These are phyloP conservation scores for Furcula furcula DNA, from an alignment of 2,888 invertebrate species.

Conservation along the genomic window DNA sequence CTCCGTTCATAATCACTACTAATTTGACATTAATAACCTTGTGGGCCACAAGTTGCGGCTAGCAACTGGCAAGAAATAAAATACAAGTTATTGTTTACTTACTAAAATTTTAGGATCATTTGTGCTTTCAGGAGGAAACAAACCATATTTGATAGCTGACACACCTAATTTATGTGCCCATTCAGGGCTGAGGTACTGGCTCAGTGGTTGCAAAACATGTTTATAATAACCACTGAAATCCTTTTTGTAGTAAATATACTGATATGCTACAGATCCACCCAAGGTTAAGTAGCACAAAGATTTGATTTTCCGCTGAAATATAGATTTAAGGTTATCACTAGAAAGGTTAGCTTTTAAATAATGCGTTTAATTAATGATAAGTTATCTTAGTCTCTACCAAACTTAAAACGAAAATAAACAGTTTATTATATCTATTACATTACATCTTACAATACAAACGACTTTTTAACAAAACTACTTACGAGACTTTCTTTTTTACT, in stretches of 20 bases:
- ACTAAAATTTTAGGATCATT: conserved; percentile 86
- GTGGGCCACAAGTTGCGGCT: too few species aligned
- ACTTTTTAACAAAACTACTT: background rate
- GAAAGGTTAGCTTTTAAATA: background rate
- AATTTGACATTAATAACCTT: too few species aligned
- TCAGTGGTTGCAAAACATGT: conserved; percentile 86
- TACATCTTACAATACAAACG: too few species aligned
- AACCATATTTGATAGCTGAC: conserved; percentile 86
- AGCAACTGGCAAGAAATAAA: too few species aligned
- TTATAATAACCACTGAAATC: conserved; percentile 91
- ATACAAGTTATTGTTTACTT: too few species aligned
- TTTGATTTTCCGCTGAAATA: conserved; percentile 84
- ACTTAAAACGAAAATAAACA: too few species aligned
- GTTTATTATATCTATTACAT: too few species aligned
- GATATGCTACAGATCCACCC: conserved; percentile 85
- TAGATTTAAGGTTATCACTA: background rate
- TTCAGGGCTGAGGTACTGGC: conserved; percentile 89
- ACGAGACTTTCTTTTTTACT: background rate
- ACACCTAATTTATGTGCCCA: conserved; percentile 91
- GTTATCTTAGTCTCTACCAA: too few species aligned
- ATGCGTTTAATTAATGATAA: background rate
- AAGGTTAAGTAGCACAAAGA: conserved; percentile 84
- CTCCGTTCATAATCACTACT: too few species aligned
- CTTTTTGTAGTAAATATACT: conserved; percentile 85
- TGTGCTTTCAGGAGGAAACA: conserved; percentile 83